Evolutionary conservation across 1,140 invertebrate genomes (phyloP).

Genomic region (Ptiloglossa arizonensis): DNA sequence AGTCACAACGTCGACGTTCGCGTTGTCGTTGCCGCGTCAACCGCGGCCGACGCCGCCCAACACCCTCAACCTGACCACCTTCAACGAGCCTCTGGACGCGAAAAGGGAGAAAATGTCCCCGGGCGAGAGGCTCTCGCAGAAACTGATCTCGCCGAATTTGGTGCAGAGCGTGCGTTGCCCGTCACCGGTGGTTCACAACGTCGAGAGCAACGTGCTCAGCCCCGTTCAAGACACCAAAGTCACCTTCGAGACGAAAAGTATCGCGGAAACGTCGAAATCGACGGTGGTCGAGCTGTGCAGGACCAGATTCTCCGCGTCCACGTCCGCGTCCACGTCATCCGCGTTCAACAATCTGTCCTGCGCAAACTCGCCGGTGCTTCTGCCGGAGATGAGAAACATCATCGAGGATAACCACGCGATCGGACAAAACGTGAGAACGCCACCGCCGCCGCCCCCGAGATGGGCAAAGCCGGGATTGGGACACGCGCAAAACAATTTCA

Average conservation of each 20-base stretch:
- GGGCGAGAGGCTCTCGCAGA: slow-evolving; percentile 75
- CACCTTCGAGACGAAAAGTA: slow-evolving; percentile 61
- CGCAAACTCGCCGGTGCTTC: slow-evolving; percentile 67
- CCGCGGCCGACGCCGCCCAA: slow-evolving; percentile 91
- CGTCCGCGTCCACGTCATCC: slow-evolving; percentile 63
- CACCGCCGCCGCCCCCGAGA: slow-evolving; percentile 85
- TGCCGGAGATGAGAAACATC: slow-evolving; percentile 66
- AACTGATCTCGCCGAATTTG: slow-evolving; percentile 78
- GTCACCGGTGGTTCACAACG: slow-evolving; percentile 78
- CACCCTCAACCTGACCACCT: slow-evolving; percentile 87
- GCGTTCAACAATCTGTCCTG: slow-evolving; percentile 73
- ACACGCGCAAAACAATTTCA: slow-evolving; percentile 85
- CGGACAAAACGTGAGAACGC: slow-evolving; percentile 81
- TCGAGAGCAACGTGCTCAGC: slow-evolving; percentile 83
- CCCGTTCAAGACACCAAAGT: slow-evolving; percentile 74
- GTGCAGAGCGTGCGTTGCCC: slow-evolving; percentile 78
- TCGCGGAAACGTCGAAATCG: slow-evolving; percentile 55
- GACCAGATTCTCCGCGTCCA: slow-evolving; percentile 71
- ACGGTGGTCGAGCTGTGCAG: slow-evolving; percentile 65
- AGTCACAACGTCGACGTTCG: slow-evolving; percentile 74
- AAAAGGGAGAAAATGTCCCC: slow-evolving; percentile 74
- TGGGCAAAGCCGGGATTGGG: slow-evolving; percentile 82
- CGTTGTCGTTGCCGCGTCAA: slow-evolving; percentile 80
- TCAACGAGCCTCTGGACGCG: slow-evolving; percentile 77
- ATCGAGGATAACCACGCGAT: slow-evolving; percentile 63